These are phyloP conservation scores for Microcebus griseorufus DNA, from an alignment of 2,113 vertebrate genomes.

Conservation along the genomic window DNA sequence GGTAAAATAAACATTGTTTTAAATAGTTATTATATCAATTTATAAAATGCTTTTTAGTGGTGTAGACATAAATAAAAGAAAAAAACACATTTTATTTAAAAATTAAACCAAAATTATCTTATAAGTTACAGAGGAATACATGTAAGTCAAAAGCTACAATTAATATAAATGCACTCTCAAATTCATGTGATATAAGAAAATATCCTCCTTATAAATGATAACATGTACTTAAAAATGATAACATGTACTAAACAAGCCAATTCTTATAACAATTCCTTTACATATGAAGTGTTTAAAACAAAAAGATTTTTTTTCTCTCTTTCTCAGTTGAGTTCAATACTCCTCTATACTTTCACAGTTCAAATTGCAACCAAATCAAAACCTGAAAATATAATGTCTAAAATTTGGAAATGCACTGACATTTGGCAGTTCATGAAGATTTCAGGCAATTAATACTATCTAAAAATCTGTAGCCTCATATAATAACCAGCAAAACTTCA, in stretches of 20 bases:
- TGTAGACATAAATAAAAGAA: background rate
- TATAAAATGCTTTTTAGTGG: background rate
- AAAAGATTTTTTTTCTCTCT: background rate
- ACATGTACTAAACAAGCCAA: background rate
- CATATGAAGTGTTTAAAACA: constrained; percentile 7
- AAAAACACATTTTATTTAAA: background rate
- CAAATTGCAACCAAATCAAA: background rate
- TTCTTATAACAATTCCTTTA: background rate
- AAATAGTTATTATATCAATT: background rate
- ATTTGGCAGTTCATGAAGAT: background rate
- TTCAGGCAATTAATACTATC: constrained; percentile 47
- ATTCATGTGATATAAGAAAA: background rate
- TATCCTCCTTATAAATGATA: background rate
- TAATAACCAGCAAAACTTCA: constrained; percentile 18
- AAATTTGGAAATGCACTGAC: background rate
- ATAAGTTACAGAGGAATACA: background rate
- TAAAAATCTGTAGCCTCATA: constrained; percentile 47
- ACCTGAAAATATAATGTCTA: constrained; percentile 28
- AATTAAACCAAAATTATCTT: constrained; percentile 14
- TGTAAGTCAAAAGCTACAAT: background rate
- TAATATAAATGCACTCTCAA: background rate
- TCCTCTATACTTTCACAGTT: background rate
- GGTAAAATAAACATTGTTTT: background rate
- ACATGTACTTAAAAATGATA: background rate
- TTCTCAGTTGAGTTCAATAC: background rate